Evolutionary conservation across 2,888 invertebrate genomes (phyloP).

Genomic region (Xylota sylvarum): DNA sequence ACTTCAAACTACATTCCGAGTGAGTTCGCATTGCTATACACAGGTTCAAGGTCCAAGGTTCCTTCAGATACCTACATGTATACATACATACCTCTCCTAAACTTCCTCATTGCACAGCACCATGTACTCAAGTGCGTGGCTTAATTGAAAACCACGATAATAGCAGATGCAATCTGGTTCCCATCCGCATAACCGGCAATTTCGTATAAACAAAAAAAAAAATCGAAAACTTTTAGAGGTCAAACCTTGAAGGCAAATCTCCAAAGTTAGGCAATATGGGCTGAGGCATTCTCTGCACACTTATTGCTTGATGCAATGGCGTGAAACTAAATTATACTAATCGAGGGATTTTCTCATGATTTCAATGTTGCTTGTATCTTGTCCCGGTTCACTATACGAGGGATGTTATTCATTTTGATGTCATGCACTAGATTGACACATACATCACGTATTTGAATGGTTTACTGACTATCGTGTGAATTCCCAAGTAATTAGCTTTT

Average conservation of each 20-base stretch:
- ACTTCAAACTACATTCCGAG: neutral
- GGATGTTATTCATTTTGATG: constrained; percentile 40
- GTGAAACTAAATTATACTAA: constrained; percentile 31
- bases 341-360: constrained; percentile 49
- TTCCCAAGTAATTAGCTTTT: constrained; percentile 58
- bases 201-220: constrained; percentile 6
- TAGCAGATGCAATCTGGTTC: constrained; percentile 29
- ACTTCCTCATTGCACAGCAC: constrained; percentile 35
- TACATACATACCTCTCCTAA: constrained; percentile 1
- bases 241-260: constrained; percentile 46
- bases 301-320: constrained; percentile 30
- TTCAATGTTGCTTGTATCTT: constrained; percentile 28
- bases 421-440: constrained; percentile 50
- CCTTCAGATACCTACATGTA: too few species aligned
- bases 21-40: neutral
- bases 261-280: constrained; percentile 53
- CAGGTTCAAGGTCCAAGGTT: constrained; percentile 37
- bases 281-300: constrained; percentile 39
- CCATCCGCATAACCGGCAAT: constrained; percentile 5
- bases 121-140: constrained; percentile 5
- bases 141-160: constrained; percentile 31
- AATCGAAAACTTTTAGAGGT: constrained; percentile 55
- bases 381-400: neutral
- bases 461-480: constrained; percentile 46
- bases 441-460: constrained; percentile 19